These are phyloP conservation scores for Stenichneumon culpator DNA, from an alignment of 2,888 invertebrate genomes.

Conservation along the genomic window DNA sequence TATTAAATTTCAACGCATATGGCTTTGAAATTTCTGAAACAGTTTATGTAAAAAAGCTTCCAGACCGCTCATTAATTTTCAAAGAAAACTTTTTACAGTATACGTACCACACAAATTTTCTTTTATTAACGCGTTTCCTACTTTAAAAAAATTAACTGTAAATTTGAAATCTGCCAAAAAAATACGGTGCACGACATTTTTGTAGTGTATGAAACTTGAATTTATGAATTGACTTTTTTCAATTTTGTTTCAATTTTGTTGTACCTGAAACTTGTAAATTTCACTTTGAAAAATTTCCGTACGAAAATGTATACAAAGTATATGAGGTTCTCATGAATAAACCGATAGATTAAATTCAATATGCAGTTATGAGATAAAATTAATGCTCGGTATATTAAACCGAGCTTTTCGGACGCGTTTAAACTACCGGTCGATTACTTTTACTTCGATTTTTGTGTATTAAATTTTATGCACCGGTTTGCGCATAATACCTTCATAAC, in stretches of 20 bases:
- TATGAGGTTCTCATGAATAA: neutral
- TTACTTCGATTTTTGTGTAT: neutral
- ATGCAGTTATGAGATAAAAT: neutral
- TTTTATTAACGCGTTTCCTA: neutral
- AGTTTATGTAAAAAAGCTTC: too few species aligned
- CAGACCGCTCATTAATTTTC: too few species aligned
- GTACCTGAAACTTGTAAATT: neutral
- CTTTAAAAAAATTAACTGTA: neutral
- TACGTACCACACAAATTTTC: neutral
- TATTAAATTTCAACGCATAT: too few species aligned
- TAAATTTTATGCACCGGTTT: neutral
- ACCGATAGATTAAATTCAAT: neutral
- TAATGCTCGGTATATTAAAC: neutral
- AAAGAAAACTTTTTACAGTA: too few species aligned
- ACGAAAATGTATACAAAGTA: neutral
- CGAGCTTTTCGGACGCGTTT: neutral
- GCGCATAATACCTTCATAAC: neutral
- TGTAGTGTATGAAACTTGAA: neutral
- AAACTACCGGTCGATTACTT: neutral
- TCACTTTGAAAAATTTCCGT: neutral
- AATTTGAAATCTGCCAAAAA: neutral
- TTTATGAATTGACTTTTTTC: neutral
- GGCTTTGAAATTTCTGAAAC: too few species aligned
- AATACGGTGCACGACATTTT: neutral
- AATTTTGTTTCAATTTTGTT: neutral